Evolutionary conservation across 1,140 invertebrate species (phyloP), one percentile per base, ranked within the genome.

Genomic region (Papilio xuthus): DNA sequence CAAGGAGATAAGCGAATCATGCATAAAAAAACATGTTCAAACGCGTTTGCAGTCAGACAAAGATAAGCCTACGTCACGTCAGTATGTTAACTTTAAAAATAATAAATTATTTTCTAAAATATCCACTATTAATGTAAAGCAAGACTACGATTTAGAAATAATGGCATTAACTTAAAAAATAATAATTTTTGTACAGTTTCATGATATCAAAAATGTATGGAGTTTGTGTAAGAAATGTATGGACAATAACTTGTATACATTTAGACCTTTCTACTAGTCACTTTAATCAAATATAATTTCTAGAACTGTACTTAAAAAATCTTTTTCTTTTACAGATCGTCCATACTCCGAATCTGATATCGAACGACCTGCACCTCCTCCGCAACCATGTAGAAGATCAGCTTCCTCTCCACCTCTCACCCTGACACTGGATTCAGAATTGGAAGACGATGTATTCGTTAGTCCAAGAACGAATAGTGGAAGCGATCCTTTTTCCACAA

Each of bases 371-470:
- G 47, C 81, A 0, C 82, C 81, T 41, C 83, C 71, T 2, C 80
- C 79, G 0, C 86, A 84, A 28, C 89, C 86, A 15, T 86, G 87
- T 72, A 81, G 90, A n/a, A 78, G 84, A 20, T 93, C 92, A 50
- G 90, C 91, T 0, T 92, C 90, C 6, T 90, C 90, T 9, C 90
- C 91, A 0, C 92, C 91, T 0, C 83, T 92, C 0, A 85, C 88
- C 41, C 78, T 93, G 32, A 87, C 82, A 81, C 84, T 92, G 74
- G 92, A 93, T 78, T 85, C 85, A 0, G 90, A 93, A 47, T 75
- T 92, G 1, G 92, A 93, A 12, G 92, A 93, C 67, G 92, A 93
- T 71, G 92, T 93, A 4, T 93, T 93, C 84, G 78, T 86, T 60
- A 86, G 85, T 71, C 90, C 90, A 0, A 78, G 90, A 50, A 86